Evolutionary conservation across 2,888 invertebrate genomes (phyloP).

Genomic region (Drosophila histrio): DNA sequence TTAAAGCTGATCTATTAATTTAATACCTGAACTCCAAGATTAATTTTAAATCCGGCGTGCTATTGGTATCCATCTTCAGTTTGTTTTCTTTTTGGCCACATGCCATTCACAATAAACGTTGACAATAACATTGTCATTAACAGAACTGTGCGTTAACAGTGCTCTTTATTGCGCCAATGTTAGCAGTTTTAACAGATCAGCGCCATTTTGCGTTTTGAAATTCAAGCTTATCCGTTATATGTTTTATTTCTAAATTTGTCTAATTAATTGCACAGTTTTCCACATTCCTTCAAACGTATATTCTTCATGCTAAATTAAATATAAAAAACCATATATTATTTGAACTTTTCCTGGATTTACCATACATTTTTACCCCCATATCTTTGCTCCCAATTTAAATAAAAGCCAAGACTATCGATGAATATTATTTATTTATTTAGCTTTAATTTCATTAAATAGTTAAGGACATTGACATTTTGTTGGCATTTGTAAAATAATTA

Average conservation of each 20-base stretch:
- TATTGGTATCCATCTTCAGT: background rate
- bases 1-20: fast-evolving
- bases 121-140: background rate
- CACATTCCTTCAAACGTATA: no score
- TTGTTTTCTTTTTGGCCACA: constrained; percentile 18
- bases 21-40: constrained; percentile 80
- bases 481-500: constrained; percentile 65
- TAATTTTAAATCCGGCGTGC: constrained; percentile 66
- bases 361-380: background rate
- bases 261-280: background rate
- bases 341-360: no score
- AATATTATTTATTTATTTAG: constrained; percentile 73
- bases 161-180: constrained; percentile 5
- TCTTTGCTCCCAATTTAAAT: background rate
- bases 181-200: background rate
- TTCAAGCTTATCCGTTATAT: no score
- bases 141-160: constrained; percentile 1
- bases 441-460: constrained; percentile 76
- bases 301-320: no score
- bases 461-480: constrained; percentile 77
- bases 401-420: background rate
- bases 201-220: background rate
- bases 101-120: constrained; percentile 24
- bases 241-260: no score
- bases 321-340: no score